phyloP scores from a whole-genome alignment of 2,113 vertebrate species.

The Eubucco bourcierii region DNA sequence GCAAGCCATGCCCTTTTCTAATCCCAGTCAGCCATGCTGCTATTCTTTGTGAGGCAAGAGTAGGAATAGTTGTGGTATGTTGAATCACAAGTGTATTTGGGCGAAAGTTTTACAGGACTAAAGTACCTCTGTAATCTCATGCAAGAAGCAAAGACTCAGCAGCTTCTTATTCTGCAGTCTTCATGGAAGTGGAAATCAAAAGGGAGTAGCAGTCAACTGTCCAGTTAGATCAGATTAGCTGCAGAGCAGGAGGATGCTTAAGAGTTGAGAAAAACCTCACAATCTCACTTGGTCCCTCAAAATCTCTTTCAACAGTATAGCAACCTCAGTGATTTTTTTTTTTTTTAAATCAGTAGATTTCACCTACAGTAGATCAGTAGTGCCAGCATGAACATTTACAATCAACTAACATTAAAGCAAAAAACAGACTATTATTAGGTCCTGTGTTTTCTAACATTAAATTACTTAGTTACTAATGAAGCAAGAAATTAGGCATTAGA shows the following conservation, averaged over 20 bases:
- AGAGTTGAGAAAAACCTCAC: not conserved
- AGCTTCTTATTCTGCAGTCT: not conserved
- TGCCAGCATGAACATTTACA: fast-evolving
- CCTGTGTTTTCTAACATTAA: not conserved
- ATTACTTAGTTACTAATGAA: not conserved
- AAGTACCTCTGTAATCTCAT: not conserved
- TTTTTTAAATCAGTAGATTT: not conserved
- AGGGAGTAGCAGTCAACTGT: not conserved
- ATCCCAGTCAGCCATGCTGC: not conserved
- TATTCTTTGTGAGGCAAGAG: not conserved
- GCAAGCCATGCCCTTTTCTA: not conserved
- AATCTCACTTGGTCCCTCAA: not conserved
- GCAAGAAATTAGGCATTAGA: not conserved
- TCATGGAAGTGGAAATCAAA: not conserved
- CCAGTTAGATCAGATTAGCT: not conserved
- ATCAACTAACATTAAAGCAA: not conserved
- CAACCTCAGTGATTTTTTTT: not conserved
- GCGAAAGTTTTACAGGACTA: not conserved
- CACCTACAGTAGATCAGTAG: not conserved
- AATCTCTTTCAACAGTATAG: not conserved
- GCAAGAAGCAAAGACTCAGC: not conserved
- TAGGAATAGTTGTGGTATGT: not conserved
- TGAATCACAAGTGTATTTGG: fast-evolving
- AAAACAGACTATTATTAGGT: not conserved
- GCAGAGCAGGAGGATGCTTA: not conserved